These are phyloP conservation scores for Drosophila ironensis DNA, from an alignment of 1,140 invertebrate species.

Conservation along the genomic window DNA sequence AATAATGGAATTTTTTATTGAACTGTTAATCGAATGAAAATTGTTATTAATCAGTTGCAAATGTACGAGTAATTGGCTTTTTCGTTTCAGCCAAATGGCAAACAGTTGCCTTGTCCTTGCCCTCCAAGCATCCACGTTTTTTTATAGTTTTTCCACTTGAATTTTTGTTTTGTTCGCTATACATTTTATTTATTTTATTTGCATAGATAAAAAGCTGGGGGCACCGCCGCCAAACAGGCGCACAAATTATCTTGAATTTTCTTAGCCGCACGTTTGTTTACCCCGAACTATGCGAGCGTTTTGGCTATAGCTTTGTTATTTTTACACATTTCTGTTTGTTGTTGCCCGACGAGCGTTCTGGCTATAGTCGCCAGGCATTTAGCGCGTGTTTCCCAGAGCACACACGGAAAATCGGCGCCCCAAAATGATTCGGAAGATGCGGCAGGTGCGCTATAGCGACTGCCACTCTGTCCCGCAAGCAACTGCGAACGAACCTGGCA, in stretches of 20 bases:
- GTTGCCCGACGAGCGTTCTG: slow-evolving; percentile 22
- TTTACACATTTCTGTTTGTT: slow-evolving; percentile 54
- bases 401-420: neutral
- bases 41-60: no score
- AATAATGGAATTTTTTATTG: no score
- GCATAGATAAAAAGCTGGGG: slow-evolving; percentile 38
- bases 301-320: slow-evolving; percentile 53
- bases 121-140: slow-evolving; percentile 5
- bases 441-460: slow-evolving; percentile 68
- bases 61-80: no score
- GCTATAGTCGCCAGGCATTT: slow-evolving; percentile 24
- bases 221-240: slow-evolving; percentile 12
- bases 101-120: slow-evolving; percentile 14
- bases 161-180: slow-evolving; percentile 26
- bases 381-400: slow-evolving; percentile 39
- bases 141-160: neutral
- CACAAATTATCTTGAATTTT: slow-evolving; percentile 36
- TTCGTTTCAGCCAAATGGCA: no score
- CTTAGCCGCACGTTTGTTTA: slow-evolving; percentile 40
- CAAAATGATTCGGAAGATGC: slow-evolving; percentile 33
- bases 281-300: slow-evolving; percentile 29
- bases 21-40: no score
- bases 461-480: slow-evolving; percentile 47
- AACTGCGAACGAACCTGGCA: neutral
- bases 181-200: slow-evolving; percentile 43